Conservation (phyloP, 2,888 invertebrate genomes). For the Patella pellucida region DNA sequence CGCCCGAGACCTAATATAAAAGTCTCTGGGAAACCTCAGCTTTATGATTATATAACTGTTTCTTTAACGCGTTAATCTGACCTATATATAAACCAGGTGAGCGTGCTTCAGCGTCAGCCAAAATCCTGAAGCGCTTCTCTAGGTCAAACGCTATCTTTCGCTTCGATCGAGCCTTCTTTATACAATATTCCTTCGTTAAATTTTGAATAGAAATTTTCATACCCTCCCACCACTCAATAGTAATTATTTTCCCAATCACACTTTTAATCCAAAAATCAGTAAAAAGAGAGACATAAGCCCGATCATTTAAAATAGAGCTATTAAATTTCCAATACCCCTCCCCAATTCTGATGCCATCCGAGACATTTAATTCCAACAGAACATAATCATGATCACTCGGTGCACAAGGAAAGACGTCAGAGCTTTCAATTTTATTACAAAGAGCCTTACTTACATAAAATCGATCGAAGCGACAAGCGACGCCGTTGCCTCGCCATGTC, state of each 20-base stretch:
- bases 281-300: constrained; percentile 1
- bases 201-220: constrained; percentile 10
- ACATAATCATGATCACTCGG: background rate
- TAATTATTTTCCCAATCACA: background rate
- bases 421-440: background rate
- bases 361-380: background rate
- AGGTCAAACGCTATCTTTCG: background rate
- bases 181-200: constrained; percentile 1
- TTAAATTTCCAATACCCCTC: background rate
- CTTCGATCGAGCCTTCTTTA: constrained; percentile 1
- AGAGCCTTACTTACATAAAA: background rate
- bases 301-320: background rate
- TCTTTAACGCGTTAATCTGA: background rate
- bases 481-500: constrained; percentile 2
- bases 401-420: background rate
- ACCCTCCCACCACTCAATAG: constrained; percentile 6
- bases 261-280: background rate
- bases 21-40: background rate
- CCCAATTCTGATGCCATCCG: background rate
- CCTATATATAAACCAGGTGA: background rate
- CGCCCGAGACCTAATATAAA: background rate
- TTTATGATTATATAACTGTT: background rate
- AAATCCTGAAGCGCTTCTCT: background rate
- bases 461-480: constrained; percentile 10
- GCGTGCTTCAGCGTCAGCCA: background rate